phyloP scores from a whole-genome alignment of 2,797 vertebrate genomes.

The Limosa lapponica region DNA sequence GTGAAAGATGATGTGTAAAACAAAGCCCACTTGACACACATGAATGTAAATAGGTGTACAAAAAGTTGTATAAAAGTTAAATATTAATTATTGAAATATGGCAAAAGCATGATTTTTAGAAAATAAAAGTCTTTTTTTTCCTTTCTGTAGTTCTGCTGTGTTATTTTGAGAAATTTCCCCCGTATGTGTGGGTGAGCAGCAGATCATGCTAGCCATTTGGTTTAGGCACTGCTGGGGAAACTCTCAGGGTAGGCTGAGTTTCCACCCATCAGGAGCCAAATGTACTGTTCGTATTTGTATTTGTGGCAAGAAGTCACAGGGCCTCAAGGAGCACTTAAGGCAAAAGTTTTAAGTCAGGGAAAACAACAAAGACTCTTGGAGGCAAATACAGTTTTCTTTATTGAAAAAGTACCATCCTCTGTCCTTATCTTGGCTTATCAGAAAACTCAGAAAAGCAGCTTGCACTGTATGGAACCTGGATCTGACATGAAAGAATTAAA shows the following conservation, averaged over 20 bases:
- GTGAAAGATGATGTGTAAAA: constrained; percentile 13
- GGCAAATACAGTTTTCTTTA: not conserved
- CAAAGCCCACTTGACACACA: not conserved
- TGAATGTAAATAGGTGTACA: constrained; percentile 73
- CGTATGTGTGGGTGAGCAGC: not conserved
- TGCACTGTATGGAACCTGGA: not conserved
- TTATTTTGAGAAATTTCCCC: not conserved
- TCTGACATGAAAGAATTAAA: not conserved
- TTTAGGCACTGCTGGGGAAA: not conserved
- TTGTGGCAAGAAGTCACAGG: not conserved
- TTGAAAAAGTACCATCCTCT: not conserved
- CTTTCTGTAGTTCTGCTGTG: constrained; percentile 49
- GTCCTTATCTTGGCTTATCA: not conserved
- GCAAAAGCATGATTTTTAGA: constrained; percentile 42
- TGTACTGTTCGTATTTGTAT: not conserved
- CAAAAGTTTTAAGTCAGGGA: not conserved
- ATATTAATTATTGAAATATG: constrained; percentile 20
- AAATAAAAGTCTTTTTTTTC: constrained; percentile 47
- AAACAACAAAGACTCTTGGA: not conserved
- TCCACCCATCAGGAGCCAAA: accelerated
- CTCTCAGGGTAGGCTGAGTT: not conserved
- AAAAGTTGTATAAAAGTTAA: constrained; percentile 50
- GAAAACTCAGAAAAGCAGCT: not conserved
- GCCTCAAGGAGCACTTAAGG: not conserved
- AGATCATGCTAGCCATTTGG: not conserved